Base-by-base conservation (phyloP, 1,140 invertebrate genomes). In the Drosophila santomea region DNA sequence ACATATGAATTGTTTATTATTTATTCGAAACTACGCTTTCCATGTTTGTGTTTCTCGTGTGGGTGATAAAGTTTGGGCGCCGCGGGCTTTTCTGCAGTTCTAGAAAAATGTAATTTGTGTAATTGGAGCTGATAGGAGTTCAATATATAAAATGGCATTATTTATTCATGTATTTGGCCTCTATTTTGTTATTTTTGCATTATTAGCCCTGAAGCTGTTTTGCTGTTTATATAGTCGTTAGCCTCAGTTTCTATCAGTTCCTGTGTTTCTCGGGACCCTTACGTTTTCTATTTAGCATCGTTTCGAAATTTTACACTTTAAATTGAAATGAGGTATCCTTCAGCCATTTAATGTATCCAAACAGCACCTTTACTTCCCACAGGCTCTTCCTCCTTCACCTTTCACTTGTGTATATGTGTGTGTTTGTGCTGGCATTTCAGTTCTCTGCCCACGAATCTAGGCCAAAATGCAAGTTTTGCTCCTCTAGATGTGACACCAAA, bases 401-500 rank as follows among this genome's bases (percentile, higher is more conserved):
- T 55, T 47, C 23, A 7, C n/a, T 44, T n/a, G n/a, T 28, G 45
- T 38, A 20, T 32, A 8, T 38, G 12, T 39, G 3, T 36, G 32
- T 38, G 12, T 14, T 3, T 41, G 32, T 12, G 35, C 14, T 38
- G 47, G 35, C 38, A 39, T 48, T 51, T 54, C 17, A 38, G 25
- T 52, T 44, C 28, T 38, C 45, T 12, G 10, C 32, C 32, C 4
- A 23, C 47, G 36, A 73, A 73, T 54, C 48, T 73, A 74, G 68
- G 68, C 56, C 69, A 73, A 61, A 73, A 45, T 73, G 47, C 47
- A 61, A 52, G 69, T 73, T 73, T 62, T 45, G 39, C 68, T 61
- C 25, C 48, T 61, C 69, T 61, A 54, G 69, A 73, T 63, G 71
- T 83, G 81, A 80, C 80, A 83, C 81, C 81, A 83, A 83, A 83